Percentiles rank a stretch among this genome's conserved stretches.
Evolutionary conservation across 2,797 vertebrate species (phyloP).

Genomic region (Sardinella longiceps): DNA sequence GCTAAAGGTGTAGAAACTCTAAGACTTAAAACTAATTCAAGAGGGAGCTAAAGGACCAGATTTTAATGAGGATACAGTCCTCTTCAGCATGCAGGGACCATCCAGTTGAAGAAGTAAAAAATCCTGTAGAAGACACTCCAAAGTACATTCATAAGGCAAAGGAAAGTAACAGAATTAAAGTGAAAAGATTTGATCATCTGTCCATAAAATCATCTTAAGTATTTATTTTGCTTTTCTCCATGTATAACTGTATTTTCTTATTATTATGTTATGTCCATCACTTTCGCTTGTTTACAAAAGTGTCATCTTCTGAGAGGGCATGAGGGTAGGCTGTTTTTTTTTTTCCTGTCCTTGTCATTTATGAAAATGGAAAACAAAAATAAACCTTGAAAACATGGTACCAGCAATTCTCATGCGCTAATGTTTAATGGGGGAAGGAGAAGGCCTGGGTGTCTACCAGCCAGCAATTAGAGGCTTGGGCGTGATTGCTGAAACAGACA

Average conservation of each 20-base stretch:
- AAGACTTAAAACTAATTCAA: background rate
- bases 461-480: constrained; percentile 45
- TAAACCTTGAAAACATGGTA: background rate
- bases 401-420: background rate
- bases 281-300: background rate
- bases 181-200: no score
- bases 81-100: background rate
- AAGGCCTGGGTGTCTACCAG: constrained; percentile 38
- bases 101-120: no score
- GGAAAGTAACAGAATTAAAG: no score
- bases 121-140: no score
- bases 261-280: background rate
- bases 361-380: background rate
- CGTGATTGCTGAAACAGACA: constrained; percentile 42
- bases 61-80: background rate
- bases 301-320: no score
- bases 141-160: no score
- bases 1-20: constrained; percentile 1
- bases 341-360: background rate
- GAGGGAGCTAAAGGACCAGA: background rate
- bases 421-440: constrained; percentile 31
- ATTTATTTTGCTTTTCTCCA: background rate
- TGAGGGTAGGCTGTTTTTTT: no score
- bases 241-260: background rate
- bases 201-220: no score